Base-by-base conservation (phyloP, 2,888 invertebrate genomes). In the Leistus spinibarbis region DNA sequence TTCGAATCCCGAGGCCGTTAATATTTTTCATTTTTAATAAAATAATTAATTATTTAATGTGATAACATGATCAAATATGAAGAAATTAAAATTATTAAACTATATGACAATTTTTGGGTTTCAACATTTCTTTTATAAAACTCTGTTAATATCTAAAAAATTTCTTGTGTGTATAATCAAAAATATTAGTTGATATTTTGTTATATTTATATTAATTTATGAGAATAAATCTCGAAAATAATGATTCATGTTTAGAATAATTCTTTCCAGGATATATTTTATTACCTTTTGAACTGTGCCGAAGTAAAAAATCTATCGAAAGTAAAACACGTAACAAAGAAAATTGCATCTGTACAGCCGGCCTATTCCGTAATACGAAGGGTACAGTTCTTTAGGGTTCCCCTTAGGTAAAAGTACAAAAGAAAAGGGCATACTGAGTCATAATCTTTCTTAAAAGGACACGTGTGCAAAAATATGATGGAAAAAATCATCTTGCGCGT, bases 381-480 rank as follows among this genome's bases (percentile, higher is more conserved):
- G 40, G 40, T 40, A 40, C 40, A 40, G 7, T 40, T 40, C 40
- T 40, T 40, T 40, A 40, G 40, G 13, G 40, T 4, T 7, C 40
- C 40, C 40, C 40, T 5, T 10, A 40, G 40, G 13, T 40, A 5
- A 10, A 40, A 40, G 7, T 13, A 40, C 40, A 40, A 40, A 40
- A 40, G 40, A 40, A 40, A 40, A 60, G 17, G 22, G 4, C 17
- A 10, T 60, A 60, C 60, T 60, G 22, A 19, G 60, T 60, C 60
- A 60, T 60, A 60, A 3, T 7, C 60, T 60, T 57, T 60, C 60
- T 60, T 16, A 17, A 60, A 2, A 16, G 60, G 60, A 60, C 60
- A 60, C 60, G 60, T 60, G 60, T 60, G 60, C 60, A 20, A 60
- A 54, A 60, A 20, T 60, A 60, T 60, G 60, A 60, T 20, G 20